Evolutionary conservation across 2,888 invertebrate species (phyloP).

Genomic region (Orthonevra nobilis): DNA sequence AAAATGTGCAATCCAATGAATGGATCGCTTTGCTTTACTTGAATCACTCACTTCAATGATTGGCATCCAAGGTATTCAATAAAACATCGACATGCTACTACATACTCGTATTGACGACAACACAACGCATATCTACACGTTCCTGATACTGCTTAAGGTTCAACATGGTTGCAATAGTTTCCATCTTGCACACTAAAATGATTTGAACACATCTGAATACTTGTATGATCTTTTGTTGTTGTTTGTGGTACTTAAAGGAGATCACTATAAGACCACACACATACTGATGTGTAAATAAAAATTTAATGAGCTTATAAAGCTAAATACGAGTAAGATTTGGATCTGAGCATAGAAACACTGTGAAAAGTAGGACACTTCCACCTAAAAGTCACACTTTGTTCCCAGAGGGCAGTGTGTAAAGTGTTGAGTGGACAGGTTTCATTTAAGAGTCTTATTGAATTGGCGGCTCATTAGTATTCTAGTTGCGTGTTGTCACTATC

Average conservation of each 20-base stretch:
- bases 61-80: constrained; percentile 46
- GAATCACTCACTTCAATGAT: constrained; percentile 51
- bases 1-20: constrained; percentile 28
- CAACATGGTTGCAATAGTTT: constrained; percentile 30
- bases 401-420: constrained; percentile 29
- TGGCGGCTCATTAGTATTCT: constrained; percentile 37
- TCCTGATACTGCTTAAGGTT: constrained; percentile 5
- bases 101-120: not conserved
- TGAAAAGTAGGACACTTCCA: constrained; percentile 15
- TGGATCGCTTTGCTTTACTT: constrained; percentile 3
- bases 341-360: not conserved
- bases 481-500: constrained; percentile 13
- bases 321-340: not conserved
- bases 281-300: not conserved
- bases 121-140: constrained; percentile 11
- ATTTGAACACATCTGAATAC: not conserved
- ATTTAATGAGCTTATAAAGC: constrained; percentile 25
- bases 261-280: too few relatives aligned
- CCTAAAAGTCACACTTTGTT: constrained; percentile 36
- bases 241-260: not conserved
- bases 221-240: too few relatives aligned
- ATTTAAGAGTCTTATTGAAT: not conserved
- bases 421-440: constrained; percentile 3
- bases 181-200: constrained; percentile 30
- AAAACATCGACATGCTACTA: constrained; percentile 20